Evolutionary conservation across 2,888 invertebrate species (phyloP), one percentile per base, ranked within the genome.

Genomic region (Choristoneura rosaceana): DNA sequence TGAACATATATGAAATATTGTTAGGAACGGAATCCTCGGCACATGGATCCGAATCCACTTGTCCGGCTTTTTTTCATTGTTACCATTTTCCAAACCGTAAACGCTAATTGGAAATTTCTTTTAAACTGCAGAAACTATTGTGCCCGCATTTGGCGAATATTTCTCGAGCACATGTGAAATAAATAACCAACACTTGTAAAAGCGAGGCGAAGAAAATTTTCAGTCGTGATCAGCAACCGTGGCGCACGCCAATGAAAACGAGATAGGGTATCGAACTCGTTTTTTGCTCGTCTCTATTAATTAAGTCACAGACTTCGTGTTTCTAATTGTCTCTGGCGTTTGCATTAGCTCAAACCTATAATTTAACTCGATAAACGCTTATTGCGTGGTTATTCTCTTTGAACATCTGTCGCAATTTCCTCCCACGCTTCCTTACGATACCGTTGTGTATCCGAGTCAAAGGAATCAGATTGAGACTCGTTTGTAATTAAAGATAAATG

Each of bases 251-350:
- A 87, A 87, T 91, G 91, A 92, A 92, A 92, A 90, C 91, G 92
- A 92, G 89, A 90, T 86, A 88, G 91, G 88, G 78, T 87, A 89
- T 86, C 85, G 91, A 91, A 90, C 92, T 80, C 84, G 81, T 76
- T 73, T 73, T 73, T 73, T 73, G 69, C 69, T 15, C 12, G 55
- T 25, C 68, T 43, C 68, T 10, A 50, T 68, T 55, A 55, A 71
- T 71, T 71, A 71, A 73, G 69, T 73, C 69, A 73, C 63, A 58
- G 70, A 71, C 71, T 73, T 69, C 73, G 52, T 73, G 68, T 73
- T 73, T 73, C 73, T 71, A 73, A 69, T 73, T 68, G 63, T 68
- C 63, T 71, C 55, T 67, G 47, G 62, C 67, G 50, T 52, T 71
- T 17, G 59, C 34, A 73, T 64, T 64, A 69, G 64, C 63, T 68